Conservation (phyloP, 2,888 invertebrate genomes). For the Diploptera punctata region DNA sequence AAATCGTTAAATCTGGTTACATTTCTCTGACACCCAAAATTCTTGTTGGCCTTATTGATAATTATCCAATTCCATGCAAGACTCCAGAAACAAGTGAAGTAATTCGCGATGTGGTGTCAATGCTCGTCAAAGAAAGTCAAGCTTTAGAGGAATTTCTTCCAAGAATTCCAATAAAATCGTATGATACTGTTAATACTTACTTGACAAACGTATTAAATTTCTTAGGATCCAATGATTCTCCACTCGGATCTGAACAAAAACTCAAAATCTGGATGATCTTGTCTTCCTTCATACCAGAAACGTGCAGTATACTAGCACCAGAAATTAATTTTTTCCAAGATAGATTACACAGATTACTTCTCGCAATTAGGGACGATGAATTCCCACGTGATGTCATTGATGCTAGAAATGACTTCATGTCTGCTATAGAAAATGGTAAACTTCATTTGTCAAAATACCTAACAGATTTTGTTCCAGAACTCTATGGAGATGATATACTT, state of each 20-base stretch:
- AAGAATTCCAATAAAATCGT: not conserved
- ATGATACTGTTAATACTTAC: not conserved
- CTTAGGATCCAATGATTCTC: not conserved
- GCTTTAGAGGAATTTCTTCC: not conserved
- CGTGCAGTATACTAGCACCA: not conserved
- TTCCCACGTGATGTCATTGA: constrained; percentile 17
- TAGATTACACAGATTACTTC: not conserved
- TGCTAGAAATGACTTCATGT: constrained; percentile 6
- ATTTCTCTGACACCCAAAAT: not conserved
- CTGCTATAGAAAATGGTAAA: constrained; percentile 4
- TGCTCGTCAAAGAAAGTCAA: not conserved
- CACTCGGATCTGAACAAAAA: not conserved
- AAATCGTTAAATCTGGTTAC: not conserved
- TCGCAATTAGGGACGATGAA: constrained; percentile 13
- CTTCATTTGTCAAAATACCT: not conserved
- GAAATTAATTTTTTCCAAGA: not conserved
- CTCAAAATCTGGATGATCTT: not conserved
- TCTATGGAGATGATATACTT: constrained; percentile 8
- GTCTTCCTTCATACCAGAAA: not conserved
- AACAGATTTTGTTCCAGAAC: not conserved
- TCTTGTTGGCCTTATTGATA: not conserved
- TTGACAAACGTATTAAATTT: not conserved
- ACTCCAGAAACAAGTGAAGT: constrained; percentile 1
- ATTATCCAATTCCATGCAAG: not conserved
- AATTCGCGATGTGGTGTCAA: not conserved